Evolutionary conservation across 1,140 invertebrate genomes (phyloP).

Genomic region (Archivesica marissinica): DNA sequence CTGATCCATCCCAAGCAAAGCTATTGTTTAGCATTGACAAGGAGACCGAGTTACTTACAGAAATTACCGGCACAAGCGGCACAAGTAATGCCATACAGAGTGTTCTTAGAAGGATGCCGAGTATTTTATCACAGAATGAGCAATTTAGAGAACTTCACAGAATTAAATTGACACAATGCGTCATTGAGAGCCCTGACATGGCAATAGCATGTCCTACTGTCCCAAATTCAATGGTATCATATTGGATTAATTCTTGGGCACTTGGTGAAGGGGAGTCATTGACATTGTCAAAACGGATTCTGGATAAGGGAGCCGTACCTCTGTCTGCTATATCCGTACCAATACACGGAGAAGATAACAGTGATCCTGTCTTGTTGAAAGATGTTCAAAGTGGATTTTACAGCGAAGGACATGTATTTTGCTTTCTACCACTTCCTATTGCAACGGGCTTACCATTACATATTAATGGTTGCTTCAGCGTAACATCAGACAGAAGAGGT

Average conservation of each 20-base stretch:
- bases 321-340: slow-evolving; percentile 42
- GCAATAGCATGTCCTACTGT: background rate
- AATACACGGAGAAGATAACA: background rate
- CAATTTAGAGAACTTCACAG: slow-evolving; percentile 16
- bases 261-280: slow-evolving; percentile 7
- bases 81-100: slow-evolving; percentile 4
- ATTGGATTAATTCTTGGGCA: slow-evolving; percentile 32
- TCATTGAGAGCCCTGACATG: background rate
- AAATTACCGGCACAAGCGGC: background rate
- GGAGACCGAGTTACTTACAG: background rate
- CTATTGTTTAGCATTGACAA: background rate
- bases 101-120: background rate
- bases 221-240: background rate
- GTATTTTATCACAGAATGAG: background rate
- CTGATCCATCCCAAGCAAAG: background rate
- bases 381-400: slow-evolving; percentile 17
- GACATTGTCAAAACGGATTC: background rate
- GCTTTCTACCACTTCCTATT: slow-evolving; percentile 74
- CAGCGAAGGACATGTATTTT: slow-evolving; percentile 66
- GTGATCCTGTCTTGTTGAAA: background rate
- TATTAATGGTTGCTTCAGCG: slow-evolving; percentile 74
- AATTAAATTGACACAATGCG: background rate
- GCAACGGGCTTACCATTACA: slow-evolving; percentile 70
- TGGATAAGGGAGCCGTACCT: slow-evolving; percentile 13
- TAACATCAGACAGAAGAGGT: slow-evolving; percentile 67